Evolutionary conservation across 30 jellyfish, hydroid and myxozoan species (phyloP).

Genomic region (Hydractinia symbiolongicarpus): DNA sequence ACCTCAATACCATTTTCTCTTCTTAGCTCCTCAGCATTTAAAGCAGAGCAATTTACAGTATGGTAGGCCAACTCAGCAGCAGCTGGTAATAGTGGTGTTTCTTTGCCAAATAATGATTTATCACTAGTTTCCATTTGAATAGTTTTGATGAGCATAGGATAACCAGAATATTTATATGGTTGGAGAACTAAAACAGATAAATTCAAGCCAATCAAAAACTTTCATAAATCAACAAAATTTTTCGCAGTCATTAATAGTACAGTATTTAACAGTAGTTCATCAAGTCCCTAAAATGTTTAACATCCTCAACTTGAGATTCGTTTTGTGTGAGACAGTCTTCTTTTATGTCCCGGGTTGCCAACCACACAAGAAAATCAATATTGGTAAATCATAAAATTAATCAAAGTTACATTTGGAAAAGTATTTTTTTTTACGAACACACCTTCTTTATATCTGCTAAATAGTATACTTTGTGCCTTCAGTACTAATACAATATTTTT

Average conservation of each 20-base stretch:
- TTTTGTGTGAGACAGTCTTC: background rate
- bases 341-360: background rate
- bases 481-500: constrained; percentile 71
- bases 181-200: constrained; percentile 47
- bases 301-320: background rate
- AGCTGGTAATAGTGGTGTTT: constrained; percentile 76
- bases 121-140: constrained; percentile 79
- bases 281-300: too few relatives aligned
- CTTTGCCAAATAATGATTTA: constrained; percentile 46
- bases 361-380: background rate
- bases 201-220: too few relatives aligned
- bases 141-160: constrained; percentile 91
- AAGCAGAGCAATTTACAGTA: constrained; percentile 91
- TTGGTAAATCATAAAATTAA: background rate
- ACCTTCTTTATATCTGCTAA: constrained; percentile 89
- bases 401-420: background rate
- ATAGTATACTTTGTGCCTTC: constrained; percentile 88
- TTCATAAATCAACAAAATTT: too few relatives aligned
- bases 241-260: too few relatives aligned
- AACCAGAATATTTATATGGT: constrained; percentile 97
- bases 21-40: constrained; percentile 97
- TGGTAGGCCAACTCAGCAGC: constrained; percentile 90
- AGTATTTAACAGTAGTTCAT: too few relatives aligned
- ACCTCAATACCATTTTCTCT: constrained; percentile 96
- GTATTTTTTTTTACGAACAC: background rate